phyloP scores from a whole-genome alignment of 2,888 invertebrate genomes.

The Enchytraeus crypticus region DNA sequence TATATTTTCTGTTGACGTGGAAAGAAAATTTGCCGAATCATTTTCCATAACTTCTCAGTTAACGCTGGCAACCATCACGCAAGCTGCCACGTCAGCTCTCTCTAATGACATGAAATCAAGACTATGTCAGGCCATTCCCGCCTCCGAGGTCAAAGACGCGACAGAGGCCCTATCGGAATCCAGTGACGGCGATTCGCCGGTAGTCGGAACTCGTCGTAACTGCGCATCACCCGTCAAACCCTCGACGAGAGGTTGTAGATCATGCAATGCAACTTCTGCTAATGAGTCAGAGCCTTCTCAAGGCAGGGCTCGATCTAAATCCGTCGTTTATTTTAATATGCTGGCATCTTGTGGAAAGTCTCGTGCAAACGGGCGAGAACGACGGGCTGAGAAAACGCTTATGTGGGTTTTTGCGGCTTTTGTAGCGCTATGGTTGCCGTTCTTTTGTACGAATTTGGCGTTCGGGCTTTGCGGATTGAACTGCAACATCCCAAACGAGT shows the following conservation, averaged over 20 bases:
- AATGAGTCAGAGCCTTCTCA: neutral
- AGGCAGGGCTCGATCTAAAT: conserved; percentile 5
- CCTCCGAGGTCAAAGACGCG: too few species aligned
- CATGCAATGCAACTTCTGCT: neutral
- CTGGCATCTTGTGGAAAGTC: conserved; percentile 16
- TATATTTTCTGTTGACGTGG: too few species aligned
- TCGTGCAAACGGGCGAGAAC: conserved; percentile 22
- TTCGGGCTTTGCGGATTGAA: conserved; percentile 22
- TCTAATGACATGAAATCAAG: too few species aligned
- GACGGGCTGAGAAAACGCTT: conserved; percentile 26
- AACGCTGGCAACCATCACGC: neutral
- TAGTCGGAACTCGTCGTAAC: neutral
- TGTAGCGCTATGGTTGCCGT: conserved; percentile 27
- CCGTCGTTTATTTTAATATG: conserved; percentile 19
- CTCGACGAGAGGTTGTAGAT: neutral
- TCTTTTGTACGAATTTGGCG: conserved; percentile 25
- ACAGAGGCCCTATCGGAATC: too few species aligned
- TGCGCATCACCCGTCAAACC: neutral
- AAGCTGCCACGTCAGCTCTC: neutral
- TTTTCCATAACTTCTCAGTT: too few species aligned
- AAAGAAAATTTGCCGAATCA: too few species aligned
- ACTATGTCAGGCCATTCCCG: too few species aligned
- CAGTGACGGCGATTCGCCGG: neutral
- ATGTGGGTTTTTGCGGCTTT: conserved; percentile 30
- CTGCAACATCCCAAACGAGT: conserved; percentile 22